Conservation (phyloP, 1,140 invertebrate genomes). For the Lasioglossum baleicum region DNA sequence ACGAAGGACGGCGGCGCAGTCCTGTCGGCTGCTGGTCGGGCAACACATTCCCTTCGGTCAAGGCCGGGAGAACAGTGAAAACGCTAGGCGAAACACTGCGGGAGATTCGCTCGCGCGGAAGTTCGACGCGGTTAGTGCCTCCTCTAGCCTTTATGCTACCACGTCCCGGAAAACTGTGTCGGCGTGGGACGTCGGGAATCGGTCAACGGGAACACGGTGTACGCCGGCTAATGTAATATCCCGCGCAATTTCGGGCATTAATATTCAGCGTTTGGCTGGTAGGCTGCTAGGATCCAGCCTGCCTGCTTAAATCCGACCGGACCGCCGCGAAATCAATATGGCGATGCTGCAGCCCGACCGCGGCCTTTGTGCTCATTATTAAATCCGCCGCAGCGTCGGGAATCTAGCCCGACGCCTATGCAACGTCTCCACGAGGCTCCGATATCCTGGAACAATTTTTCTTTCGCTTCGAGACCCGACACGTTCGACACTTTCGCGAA, state of each 20-base stretch:
- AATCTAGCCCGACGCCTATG: neutral
- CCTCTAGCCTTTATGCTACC: neutral
- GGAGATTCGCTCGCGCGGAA: neutral
- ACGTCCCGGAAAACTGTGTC: no score
- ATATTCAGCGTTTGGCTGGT: constrained; percentile 22
- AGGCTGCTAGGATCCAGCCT: neutral
- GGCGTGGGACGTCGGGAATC: neutral
- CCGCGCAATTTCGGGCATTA: constrained; percentile 31
- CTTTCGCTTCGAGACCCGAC: no score
- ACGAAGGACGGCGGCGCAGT: neutral
- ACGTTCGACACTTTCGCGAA: no score
- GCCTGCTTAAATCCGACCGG: constrained; percentile 33
- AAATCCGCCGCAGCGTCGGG: constrained; percentile 26
- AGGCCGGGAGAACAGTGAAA: neutral
- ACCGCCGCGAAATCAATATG: constrained; percentile 42
- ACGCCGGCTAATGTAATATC: constrained; percentile 26
- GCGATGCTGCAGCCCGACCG: constrained; percentile 23
- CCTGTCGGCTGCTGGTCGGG: neutral
- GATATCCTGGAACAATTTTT: no score
- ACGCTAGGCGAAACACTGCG: neutral
- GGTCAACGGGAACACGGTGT: neutral
- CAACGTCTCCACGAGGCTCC: neutral
- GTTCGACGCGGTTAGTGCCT: neutral
- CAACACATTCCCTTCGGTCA: neutral
- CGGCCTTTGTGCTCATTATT: constrained; percentile 40